Conservation (phyloP, 2,113 vertebrate species). For the Sterrhoptilus dennistouni region DNA sequence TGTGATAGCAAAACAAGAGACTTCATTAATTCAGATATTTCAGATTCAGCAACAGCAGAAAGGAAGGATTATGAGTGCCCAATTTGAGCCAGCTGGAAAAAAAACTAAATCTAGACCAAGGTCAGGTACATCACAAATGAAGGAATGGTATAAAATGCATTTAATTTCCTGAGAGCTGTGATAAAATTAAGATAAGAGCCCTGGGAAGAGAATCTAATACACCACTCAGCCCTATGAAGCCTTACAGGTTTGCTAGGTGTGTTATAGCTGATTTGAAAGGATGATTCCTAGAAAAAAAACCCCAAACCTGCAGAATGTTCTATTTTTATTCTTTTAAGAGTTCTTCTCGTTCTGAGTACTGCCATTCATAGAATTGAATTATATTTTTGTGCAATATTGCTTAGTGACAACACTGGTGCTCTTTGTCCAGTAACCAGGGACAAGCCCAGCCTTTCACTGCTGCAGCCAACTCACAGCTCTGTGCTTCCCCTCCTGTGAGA, state of each 20-base stretch:
- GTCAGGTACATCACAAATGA: background rate
- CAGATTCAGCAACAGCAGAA: conserved; percentile 8
- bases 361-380: background rate
- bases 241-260: background rate
- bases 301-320: background rate
- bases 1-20: background rate
- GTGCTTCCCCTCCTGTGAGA: background rate
- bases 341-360: background rate
- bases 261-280: background rate
- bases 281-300: background rate
- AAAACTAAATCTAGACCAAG: conserved; percentile 1
- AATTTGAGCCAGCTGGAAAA: conserved; percentile 10
- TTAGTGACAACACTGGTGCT: background rate
- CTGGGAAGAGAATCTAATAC: background rate
- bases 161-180: conserved; percentile 44
- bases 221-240: background rate
- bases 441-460: too few species aligned
- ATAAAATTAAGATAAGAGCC: conserved; percentile 10
- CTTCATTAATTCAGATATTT: conserved; percentile 30
- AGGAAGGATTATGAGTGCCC: background rate
- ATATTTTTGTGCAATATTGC: background rate
- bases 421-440: background rate
- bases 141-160: background rate
- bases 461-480: background rate
- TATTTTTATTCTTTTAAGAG: background rate